Evolutionary conservation across 1,140 invertebrate species (phyloP).

Genomic region (Thaumatotibia leucotreta): DNA sequence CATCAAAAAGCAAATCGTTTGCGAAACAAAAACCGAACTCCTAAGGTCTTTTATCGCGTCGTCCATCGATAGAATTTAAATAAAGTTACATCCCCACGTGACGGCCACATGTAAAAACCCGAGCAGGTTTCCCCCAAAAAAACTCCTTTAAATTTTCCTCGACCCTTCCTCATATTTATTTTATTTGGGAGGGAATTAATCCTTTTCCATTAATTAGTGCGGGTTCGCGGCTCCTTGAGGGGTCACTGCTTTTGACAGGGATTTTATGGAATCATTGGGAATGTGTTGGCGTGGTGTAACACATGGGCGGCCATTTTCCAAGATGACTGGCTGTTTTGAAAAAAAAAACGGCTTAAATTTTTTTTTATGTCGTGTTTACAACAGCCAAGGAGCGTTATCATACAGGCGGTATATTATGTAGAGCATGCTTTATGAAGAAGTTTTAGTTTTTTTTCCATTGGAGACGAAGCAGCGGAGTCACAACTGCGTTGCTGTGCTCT

Average conservation of each 20-base stretch:
- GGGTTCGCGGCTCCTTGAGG: constrained; percentile 62
- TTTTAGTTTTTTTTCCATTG: too few relatives aligned
- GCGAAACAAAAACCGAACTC: neutral
- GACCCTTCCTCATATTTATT: constrained; percentile 72
- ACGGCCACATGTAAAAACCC: constrained; percentile 7
- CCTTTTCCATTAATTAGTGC: constrained; percentile 76
- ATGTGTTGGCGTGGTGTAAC: neutral
- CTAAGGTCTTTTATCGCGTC: neutral
- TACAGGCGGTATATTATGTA: too few relatives aligned
- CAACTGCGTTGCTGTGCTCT: too few relatives aligned
- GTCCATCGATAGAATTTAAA: constrained; percentile 30
- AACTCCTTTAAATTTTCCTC: constrained; percentile 20
- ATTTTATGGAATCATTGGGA: neutral
- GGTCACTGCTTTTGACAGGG: constrained; percentile 21
- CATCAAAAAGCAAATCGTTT: too few relatives aligned
- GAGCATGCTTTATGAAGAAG: too few relatives aligned
- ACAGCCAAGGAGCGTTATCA: too few relatives aligned
- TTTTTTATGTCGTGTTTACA: too few relatives aligned
- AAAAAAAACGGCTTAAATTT: too few relatives aligned
- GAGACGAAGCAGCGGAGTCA: too few relatives aligned
- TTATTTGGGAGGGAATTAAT: constrained; percentile 75
- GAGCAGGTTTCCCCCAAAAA: constrained; percentile 39
- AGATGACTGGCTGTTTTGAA: neutral
- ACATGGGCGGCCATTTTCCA: neutral
- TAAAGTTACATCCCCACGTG: neutral